Evolutionary conservation across 1,140 invertebrate genomes (phyloP).

Genomic region (Hypsibius dujardini): DNA sequence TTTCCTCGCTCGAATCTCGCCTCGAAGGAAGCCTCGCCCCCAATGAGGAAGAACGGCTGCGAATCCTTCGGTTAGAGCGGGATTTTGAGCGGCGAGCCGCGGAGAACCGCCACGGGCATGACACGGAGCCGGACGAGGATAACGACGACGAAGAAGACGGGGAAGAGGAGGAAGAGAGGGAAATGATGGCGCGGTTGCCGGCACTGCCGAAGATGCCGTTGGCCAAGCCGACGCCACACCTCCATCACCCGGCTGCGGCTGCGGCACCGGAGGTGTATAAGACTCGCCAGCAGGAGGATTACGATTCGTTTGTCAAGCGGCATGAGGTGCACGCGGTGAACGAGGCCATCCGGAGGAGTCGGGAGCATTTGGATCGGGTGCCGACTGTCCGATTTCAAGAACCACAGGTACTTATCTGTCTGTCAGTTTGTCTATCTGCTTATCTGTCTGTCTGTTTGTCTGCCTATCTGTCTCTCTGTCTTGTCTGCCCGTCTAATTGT

Average conservation of each 20-base stretch:
- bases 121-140: constrained; percentile 47
- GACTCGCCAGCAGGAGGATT: constrained; percentile 21
- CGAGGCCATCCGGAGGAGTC: constrained; percentile 15
- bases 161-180: constrained; percentile 17
- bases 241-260: constrained; percentile 11
- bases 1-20: constrained; percentile 49
- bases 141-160: constrained; percentile 33
- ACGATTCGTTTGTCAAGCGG: constrained; percentile 45
- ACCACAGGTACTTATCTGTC: background rate
- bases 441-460: no score
- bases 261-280: constrained; percentile 10
- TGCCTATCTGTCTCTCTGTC: no score
- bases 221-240: constrained; percentile 1
- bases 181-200: background rate
- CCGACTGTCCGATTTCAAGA: background rate
- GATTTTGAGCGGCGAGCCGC: constrained; percentile 71
- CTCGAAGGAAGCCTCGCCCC: constrained; percentile 42
- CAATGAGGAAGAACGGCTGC: constrained; percentile 66
- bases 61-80: constrained; percentile 59
- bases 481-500: no score
- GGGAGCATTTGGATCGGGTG: constrained; percentile 1
- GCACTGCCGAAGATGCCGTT: constrained; percentile 18
- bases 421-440: no score
- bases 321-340: constrained; percentile 45
- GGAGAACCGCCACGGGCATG: constrained; percentile 52